These are phyloP conservation scores for Chrysochloris asiatica DNA, from an alignment of 2,113 vertebrate genomes.

Conservation along the genomic window DNA sequence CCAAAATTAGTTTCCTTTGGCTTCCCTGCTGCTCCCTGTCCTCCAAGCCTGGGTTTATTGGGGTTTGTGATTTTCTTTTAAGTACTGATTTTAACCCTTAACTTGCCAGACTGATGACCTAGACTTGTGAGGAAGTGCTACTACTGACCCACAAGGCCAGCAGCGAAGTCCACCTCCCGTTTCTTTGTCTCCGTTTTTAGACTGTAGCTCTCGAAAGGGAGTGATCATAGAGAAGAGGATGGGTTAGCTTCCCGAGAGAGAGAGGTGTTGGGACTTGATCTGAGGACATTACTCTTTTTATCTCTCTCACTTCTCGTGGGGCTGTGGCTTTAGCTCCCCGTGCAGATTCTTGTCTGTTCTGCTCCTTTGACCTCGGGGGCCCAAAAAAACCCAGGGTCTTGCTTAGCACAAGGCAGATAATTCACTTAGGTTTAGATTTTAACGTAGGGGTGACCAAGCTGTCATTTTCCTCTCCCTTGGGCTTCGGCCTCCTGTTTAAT, in stretches of 20 bases:
- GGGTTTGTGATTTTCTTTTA: slow-evolving; percentile 71
- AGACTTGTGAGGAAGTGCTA: not conserved
- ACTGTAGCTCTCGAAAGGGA: not conserved
- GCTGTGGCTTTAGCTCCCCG: not conserved
- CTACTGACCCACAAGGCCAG: not conserved
- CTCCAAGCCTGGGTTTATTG: slow-evolving; percentile 72
- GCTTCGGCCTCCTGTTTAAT: not conserved
- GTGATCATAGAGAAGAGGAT: not conserved
- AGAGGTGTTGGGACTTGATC: slow-evolving; percentile 63
- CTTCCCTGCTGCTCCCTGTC: slow-evolving; percentile 80
- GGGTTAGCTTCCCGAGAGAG: not conserved
- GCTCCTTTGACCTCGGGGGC: not conserved
- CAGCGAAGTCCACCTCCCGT: rapidly evolving
- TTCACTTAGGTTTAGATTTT: not conserved
- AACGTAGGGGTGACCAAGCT: not conserved
- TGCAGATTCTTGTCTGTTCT: slow-evolving; percentile 19
- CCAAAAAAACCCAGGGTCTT: not conserved
- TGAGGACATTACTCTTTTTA: slow-evolving; percentile 58
- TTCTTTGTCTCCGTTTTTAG: not conserved
- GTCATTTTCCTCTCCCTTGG: not conserved
- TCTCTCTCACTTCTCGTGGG: slow-evolving; percentile 37
- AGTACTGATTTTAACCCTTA: slow-evolving; percentile 71
- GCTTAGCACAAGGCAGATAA: rapidly evolving
- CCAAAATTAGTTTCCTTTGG: slow-evolving; percentile 84
- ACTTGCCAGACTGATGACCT: slow-evolving; percentile 56